Conservation (phyloP, 2,113 vertebrate species). For the Opisthocomus hoazin region DNA sequence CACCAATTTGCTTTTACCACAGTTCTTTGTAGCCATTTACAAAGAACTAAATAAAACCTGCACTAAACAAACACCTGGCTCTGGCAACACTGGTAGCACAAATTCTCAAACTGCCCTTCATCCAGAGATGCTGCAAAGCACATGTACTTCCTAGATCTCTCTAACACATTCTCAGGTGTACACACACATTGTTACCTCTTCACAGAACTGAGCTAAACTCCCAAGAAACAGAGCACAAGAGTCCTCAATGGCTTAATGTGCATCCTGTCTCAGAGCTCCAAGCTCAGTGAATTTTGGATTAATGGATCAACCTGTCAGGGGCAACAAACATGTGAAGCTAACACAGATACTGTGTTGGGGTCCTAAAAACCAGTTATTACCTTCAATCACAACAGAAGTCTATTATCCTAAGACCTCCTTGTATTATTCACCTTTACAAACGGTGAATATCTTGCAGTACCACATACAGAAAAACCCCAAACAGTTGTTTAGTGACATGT, state of each 20-base stretch:
- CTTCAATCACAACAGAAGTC: background rate
- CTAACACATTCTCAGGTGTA: background rate
- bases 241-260: background rate
- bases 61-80: background rate
- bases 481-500: background rate
- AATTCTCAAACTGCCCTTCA: background rate
- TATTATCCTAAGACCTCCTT: background rate
- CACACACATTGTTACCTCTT: accelerated
- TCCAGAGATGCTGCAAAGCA: background rate
- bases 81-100: background rate
- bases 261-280: background rate
- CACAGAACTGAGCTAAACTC: background rate
- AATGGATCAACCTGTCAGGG: background rate
- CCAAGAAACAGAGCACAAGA: background rate
- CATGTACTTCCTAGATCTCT: background rate
- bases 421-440: background rate
- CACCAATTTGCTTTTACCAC: background rate
- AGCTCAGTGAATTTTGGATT: background rate
- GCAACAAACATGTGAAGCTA: background rate
- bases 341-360: background rate
- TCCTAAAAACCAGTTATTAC: background rate
- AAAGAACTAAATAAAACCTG: background rate
- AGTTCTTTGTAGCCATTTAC: background rate
- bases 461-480: background rate
- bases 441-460: background rate